Evolutionary conservation across 2,888 invertebrate species (phyloP).

Genomic region (Agrochola macilenta): DNA sequence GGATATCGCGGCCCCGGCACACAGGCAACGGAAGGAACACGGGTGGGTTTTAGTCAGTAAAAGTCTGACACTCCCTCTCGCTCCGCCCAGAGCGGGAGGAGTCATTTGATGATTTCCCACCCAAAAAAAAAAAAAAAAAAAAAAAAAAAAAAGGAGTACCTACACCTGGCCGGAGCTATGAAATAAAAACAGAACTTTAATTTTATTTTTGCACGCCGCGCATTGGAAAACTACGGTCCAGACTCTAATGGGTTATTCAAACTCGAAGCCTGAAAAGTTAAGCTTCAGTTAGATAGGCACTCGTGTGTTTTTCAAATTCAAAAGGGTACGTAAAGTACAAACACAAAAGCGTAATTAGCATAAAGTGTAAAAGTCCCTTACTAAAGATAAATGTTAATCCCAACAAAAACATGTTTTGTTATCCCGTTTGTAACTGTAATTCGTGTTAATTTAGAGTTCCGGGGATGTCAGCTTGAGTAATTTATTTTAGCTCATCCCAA

Average conservation of each 20-base stretch:
- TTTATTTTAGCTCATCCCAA: constrained; percentile 62
- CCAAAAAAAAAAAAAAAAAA: too few species aligned
- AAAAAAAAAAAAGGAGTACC: too few species aligned
- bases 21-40: too few species aligned
- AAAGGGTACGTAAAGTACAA: constrained; percentile 28
- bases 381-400: constrained; percentile 55
- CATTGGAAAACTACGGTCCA: constrained; percentile 26
- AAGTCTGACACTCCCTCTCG: too few species aligned
- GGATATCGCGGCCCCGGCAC: too few species aligned
- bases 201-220: not conserved
- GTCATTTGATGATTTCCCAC: too few species aligned
- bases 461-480: constrained; percentile 51
- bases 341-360: constrained; percentile 50
- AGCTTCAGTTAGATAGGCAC: not conserved
- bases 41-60: too few species aligned
- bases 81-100: too few species aligned
- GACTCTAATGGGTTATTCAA: constrained; percentile 32
- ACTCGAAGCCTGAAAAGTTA: constrained; percentile 40
- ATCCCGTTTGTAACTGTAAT: constrained; percentile 51
- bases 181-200: constrained; percentile 16
- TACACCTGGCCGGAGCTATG: not conserved
- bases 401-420: constrained; percentile 59
- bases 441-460: constrained; percentile 56
- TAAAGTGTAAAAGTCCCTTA: constrained; percentile 36
- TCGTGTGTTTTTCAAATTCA: constrained; percentile 35